Evolutionary conservation across 30 jellyfish, hydroid and myxozoan genomes (phyloP).

Genomic region (Cassiopea xamachana): DNA sequence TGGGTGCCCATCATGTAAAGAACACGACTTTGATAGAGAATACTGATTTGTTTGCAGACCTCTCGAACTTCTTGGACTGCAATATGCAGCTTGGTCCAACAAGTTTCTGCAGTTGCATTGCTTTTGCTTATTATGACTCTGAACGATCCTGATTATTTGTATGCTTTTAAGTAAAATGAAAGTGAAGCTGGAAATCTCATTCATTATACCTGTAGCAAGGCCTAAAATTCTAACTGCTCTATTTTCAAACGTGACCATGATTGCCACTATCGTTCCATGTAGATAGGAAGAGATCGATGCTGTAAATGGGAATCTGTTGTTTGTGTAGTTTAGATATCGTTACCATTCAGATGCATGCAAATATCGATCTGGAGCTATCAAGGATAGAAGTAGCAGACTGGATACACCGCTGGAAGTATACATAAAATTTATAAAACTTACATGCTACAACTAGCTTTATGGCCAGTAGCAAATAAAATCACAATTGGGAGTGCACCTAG

Average conservation of each 20-base stretch:
- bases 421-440: constrained; percentile 39
- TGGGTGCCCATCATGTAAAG: constrained; percentile 64
- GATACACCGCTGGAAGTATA: constrained; percentile 58
- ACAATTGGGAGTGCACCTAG: constrained; percentile 48
- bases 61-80: not conserved
- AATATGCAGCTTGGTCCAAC: not conserved
- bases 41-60: constrained; percentile 52
- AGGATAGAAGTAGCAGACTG: constrained; percentile 61
- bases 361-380: constrained; percentile 66
- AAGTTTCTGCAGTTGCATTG: not conserved
- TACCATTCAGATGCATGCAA: constrained; percentile 32
- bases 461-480: constrained; percentile 15
- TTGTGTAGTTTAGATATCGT: constrained; percentile 4
- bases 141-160: constrained; percentile 15
- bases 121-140: constrained; percentile 29
- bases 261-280: constrained; percentile 33
- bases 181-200: constrained; percentile 44
- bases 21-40: constrained; percentile 30
- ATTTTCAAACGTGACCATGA: constrained; percentile 15
- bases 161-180: constrained; percentile 29
- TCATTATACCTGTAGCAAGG: constrained; percentile 2
- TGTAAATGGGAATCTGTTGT: not conserved
- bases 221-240: constrained; percentile 10
- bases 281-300: constrained; percentile 2
- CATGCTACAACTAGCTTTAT: constrained; percentile 6